Evolutionary conservation across 2,797 vertebrate genomes (phyloP).

Genomic region (Capromys pilorides): DNA sequence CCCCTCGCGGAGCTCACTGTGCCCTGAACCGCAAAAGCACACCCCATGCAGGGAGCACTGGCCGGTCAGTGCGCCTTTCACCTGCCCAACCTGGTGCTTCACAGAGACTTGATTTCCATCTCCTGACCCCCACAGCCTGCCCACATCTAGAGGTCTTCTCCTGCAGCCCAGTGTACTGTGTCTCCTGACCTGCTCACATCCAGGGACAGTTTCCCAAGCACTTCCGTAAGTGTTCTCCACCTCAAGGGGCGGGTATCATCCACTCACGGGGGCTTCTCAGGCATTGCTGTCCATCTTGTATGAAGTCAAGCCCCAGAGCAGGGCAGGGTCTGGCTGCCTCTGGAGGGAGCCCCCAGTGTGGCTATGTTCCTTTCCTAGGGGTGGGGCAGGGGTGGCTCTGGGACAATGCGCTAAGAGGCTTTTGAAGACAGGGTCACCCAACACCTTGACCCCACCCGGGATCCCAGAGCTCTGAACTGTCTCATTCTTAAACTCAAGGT

Average conservation of each 20-base stretch:
- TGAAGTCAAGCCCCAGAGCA: neutral
- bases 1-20: neutral
- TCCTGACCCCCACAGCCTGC: neutral
- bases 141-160: neutral
- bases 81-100: neutral
- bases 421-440: neutral
- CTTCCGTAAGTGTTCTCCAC: neutral
- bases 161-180: neutral
- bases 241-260: neutral
- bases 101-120: neutral
- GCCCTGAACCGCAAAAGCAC: neutral
- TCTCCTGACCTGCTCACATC: neutral
- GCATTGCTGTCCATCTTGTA: neutral
- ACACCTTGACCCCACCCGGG: neutral
- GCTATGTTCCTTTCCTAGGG: neutral
- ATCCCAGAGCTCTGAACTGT: accelerated
- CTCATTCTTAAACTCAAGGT: neutral
- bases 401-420: neutral
- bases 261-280: neutral
- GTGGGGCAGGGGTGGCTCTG: neutral
- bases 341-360: slow-evolving; percentile 74
- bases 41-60: accelerated
- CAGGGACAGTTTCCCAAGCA: neutral
- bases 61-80: accelerated
- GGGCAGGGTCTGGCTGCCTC: neutral